Evolutionary conservation across 2,113 vertebrate genomes (phyloP), one percentile per base, ranked within the genome.

Genomic region (Paradisaea rubra): DNA sequence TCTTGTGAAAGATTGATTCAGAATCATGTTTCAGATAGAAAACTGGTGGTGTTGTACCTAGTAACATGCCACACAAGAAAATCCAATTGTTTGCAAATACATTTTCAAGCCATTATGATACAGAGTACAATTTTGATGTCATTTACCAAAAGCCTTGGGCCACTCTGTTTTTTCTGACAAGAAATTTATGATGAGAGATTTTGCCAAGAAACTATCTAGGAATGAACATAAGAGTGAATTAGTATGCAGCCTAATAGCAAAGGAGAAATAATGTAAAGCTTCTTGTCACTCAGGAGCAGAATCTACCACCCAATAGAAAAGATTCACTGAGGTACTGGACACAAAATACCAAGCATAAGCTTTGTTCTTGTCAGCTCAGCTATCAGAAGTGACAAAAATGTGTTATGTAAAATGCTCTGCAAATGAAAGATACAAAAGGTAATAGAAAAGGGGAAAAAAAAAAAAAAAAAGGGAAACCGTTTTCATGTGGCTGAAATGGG

Each of bases 91-190:
- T 94, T 72, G 37, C 57, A 63, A 61, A 85, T 64, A 56, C 47
- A 33, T 87, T 89, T 86, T 74, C 19, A 93, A 82, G 37, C 3
- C 39, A n/a, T 74, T 91, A 45, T 6, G 21, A 85, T 56, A 77
- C 14, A 33, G 31, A 77, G n/a, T 42, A 53, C 15, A 61, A 73
- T 91, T 79, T 76, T 93, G 7, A 37, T 93, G 73, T 56, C 59
- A 47, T 86, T 95, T 93, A 91, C 44, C 33, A 85, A 60, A 95
- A 76, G 50, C 73, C 27, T 8, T 56, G 80, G 35, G 73, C 35
- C 33, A 73, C 35, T 50, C 39, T 87, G 44, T 50, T 89, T 13
- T 35, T 91, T 85, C 70, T 93, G 86, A 94, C 42, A 86, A 70
- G 37, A 56, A 80, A 91, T 79, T 82, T 59, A 79, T 41, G 24